phyloP scores from a whole-genome alignment of 2,797 vertebrate species.

The Lutjanus argentimaculatus region DNA sequence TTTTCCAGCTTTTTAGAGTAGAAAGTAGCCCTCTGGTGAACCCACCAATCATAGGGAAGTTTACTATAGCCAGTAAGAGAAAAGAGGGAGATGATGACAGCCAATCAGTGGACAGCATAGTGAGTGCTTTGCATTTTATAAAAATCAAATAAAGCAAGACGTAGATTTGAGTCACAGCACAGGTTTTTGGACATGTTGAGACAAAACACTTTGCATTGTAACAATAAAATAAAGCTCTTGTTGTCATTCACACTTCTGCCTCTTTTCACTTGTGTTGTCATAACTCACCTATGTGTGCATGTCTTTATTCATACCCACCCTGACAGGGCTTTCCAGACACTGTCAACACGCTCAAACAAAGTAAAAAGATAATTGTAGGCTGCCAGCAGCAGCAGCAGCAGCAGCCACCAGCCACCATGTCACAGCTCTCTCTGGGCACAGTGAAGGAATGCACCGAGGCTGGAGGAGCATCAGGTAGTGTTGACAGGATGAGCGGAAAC shows the following conservation, averaged over 20 bases:
- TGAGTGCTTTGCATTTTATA: background rate
- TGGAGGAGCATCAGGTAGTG: slow-evolving; percentile 41
- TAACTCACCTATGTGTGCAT: background rate
- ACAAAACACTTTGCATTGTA: background rate
- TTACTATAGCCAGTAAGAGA: background rate
- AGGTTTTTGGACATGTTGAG: slow-evolving; percentile 19
- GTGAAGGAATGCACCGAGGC: slow-evolving; percentile 63
- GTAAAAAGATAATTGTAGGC: slow-evolving; percentile 53
- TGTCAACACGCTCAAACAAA: slow-evolving; percentile 42
- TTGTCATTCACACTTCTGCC: background rate
- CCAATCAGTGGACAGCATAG: slow-evolving; percentile 4
- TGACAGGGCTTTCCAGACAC: slow-evolving; percentile 21
- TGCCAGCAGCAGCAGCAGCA: slow-evolving; percentile 23
- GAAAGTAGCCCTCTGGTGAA: background rate
- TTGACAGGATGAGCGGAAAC: slow-evolving; percentile 73
- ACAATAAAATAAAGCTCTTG: background rate
- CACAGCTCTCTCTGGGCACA: slow-evolving; percentile 41
- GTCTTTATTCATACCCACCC: slow-evolving; percentile 17
- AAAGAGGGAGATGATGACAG: background rate
- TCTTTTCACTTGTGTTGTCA: slow-evolving; percentile 17
- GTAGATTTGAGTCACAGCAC: slow-evolving; percentile 21
- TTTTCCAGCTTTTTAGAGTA: background rate
- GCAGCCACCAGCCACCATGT: slow-evolving; percentile 36
- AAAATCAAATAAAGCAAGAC: background rate
- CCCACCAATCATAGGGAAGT: background rate